Evolutionary conservation across 2,888 invertebrate genomes (phyloP).

Genomic region (Lissocephala sabroskyi): DNA sequence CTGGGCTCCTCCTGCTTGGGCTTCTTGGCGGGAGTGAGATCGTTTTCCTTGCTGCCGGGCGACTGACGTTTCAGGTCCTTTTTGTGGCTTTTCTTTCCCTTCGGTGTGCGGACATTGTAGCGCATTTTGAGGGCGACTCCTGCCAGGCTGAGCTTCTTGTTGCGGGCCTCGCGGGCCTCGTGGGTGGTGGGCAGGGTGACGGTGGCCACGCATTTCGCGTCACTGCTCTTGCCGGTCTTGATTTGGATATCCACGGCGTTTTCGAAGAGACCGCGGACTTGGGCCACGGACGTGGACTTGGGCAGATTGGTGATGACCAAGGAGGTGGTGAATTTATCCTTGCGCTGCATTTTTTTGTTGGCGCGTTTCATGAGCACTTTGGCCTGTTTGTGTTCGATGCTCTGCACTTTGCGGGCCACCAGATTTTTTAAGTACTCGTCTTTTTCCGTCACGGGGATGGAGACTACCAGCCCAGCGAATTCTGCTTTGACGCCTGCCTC

Average conservation of each 20-base stretch:
- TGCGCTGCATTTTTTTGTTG: constrained; percentile 33
- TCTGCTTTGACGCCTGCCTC: constrained; percentile 19
- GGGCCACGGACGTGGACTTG: constrained; percentile 43
- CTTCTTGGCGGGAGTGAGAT: too few species aligned
- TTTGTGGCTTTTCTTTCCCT: too few species aligned
- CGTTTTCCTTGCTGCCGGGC: too few species aligned
- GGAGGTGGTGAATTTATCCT: constrained; percentile 54
- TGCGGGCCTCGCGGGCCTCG: constrained; percentile 55
- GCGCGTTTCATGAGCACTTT: constrained; percentile 50
- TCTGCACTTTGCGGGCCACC: constrained; percentile 48
- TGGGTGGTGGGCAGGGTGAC: constrained; percentile 59
- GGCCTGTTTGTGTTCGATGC: constrained; percentile 49
- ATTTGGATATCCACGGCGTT: constrained; percentile 66
- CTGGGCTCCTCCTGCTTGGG: too few species aligned
- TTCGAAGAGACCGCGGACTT: constrained; percentile 58
- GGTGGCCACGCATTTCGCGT: constrained; percentile 49
- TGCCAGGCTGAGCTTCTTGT: constrained; percentile 40
- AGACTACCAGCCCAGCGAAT: constrained; percentile 45
- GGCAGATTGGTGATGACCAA: constrained; percentile 65
- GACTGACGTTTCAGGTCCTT: too few species aligned
- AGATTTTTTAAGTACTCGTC: constrained; percentile 54
- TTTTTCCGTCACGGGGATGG: constrained; percentile 59
- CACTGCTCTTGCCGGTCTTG: constrained; percentile 41
- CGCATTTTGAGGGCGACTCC: constrained; percentile 47
- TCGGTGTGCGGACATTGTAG: constrained; percentile 37